Base-by-base conservation (phyloP, 35 echinoderm and acorn worm species). In the Apostichopus californicus region DNA sequence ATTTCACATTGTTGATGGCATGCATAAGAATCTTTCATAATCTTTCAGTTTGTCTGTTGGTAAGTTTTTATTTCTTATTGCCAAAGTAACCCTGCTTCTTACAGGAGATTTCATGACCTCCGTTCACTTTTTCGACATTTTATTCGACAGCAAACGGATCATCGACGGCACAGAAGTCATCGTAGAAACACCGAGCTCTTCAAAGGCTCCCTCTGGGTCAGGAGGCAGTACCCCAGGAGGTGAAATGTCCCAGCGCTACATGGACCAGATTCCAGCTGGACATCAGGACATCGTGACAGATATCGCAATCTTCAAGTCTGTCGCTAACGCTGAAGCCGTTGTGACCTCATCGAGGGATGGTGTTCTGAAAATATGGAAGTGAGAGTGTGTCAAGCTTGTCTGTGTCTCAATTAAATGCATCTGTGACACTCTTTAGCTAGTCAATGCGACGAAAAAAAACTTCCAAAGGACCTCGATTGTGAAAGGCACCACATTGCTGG, bases 361-460 rank as follows among this genome's bases (percentile, higher is more conserved):
- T 9, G 97, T 98, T 11, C 86, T 98, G 25, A 98, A 98, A 92
- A 98, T 98, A 55, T 98, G 97, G 97, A 98, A 98, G 78, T 98
- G 79, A 93, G n/a, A 75, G 15, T 75, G 58, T 61, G 7, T 61
- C 11, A 61, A 9, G 58, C 8, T 12, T 61, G 58, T 61, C 12
- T 0, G 34, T 12, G 12, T 61, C 1, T 61, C 7, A 61, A 12
- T 11, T 12, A 61, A 12, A 61, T 61, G 1, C 12, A 46, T 46
- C 34, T 4, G 2, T 46, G 34, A 46, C 34, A 46, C 34, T 3
- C 34, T 46, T 46, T 46, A 46, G 34, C 0, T 46, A 3, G 34
- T 46, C 34, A 2, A 3, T 46, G 1, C 3, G 34, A 46, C 3
- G 2, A 46, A 46, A 46, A 46, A 3, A 46, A 46, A 46, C 34